A percentile compares a stretch with the other conserved stretches of the same genome.
These are phyloP conservation scores for Globodera rostochiensis DNA, from an alignment of 1,140 invertebrate species.

Conservation along the genomic window DNA sequence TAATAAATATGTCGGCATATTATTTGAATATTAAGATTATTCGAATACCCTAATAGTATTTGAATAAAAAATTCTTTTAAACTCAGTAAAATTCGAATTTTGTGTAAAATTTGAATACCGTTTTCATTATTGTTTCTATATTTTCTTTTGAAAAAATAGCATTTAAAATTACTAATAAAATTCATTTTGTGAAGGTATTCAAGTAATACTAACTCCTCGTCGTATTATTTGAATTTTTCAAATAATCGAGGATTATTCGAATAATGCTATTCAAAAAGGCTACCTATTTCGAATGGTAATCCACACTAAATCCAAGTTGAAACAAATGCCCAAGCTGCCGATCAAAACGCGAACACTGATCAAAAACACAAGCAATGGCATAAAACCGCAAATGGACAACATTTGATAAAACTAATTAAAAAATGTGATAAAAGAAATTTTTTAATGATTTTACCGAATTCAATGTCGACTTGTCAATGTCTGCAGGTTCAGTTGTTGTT, in stretches of 20 bases:
- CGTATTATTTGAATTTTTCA: not conserved
- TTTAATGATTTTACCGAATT: not conserved
- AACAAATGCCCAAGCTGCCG: not conserved
- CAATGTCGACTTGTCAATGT: not conserved
- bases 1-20: too few species aligned
- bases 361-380: not conserved
- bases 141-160: too few species aligned
- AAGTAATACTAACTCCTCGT: too few species aligned
- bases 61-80: too few species aligned
- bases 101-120: too few species aligned
- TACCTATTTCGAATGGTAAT: not conserved
- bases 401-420: not conserved
- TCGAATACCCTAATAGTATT: too few species aligned
- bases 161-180: too few species aligned
- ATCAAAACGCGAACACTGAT: not conserved
- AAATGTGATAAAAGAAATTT: not conserved
- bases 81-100: too few species aligned
- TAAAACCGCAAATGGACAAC: not conserved
- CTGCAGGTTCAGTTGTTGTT: too few species aligned
- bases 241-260: not conserved
- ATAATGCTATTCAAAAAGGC: not conserved
- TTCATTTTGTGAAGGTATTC: too few species aligned
- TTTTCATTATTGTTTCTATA: too few species aligned
- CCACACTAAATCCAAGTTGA: not conserved
- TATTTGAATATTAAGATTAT: too few species aligned